Percentiles rank a stretch among this genome's conserved stretches.
Conservation (phyloP, 1,140 invertebrate species). For the Drosophila lini region DNA sequence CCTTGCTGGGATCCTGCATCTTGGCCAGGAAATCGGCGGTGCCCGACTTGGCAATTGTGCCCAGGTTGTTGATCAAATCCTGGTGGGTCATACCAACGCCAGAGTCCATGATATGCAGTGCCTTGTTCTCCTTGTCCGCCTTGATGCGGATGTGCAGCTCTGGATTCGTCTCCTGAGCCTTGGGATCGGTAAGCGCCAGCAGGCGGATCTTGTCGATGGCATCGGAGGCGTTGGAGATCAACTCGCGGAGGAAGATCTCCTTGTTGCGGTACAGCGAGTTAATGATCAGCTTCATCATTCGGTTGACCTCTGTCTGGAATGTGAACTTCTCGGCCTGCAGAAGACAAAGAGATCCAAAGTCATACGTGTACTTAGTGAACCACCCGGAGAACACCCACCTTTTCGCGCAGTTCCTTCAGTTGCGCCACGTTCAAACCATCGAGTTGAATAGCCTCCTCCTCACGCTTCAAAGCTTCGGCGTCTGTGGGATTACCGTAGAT, state of each 20-base stretch:
- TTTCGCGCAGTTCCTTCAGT: slow-evolving; percentile 95
- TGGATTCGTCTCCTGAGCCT: slow-evolving; percentile 90
- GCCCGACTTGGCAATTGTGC: slow-evolving; percentile 99
- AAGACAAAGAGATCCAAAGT: slow-evolving; percentile 4
- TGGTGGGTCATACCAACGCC: slow-evolving; percentile 99
- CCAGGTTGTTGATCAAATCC: slow-evolving; percentile 98
- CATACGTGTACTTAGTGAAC: slow-evolving; percentile 27
- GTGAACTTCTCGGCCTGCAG: slow-evolving; percentile 93
- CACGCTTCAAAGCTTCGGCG: slow-evolving; percentile 91
- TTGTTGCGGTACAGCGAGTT: slow-evolving; percentile 99
- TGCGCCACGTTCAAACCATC: slow-evolving; percentile 98
- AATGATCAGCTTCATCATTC: slow-evolving; percentile 99
- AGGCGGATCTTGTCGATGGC: slow-evolving; percentile 98
- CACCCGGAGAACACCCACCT: slow-evolving; percentile 75
- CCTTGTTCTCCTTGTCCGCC: slow-evolving; percentile 97
- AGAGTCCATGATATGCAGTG: slow-evolving; percentile 97
- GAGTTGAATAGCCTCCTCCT: slow-evolving; percentile 98
- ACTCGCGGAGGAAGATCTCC: slow-evolving; percentile 98
- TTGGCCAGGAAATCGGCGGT: slow-evolving; percentile 99
- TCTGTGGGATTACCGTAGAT: slow-evolving; percentile 84
- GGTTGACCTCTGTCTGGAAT: slow-evolving; percentile 98
- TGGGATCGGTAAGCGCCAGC: slow-evolving; percentile 94
- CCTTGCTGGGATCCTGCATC: slow-evolving; percentile 90
- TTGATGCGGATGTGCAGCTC: slow-evolving; percentile 97
- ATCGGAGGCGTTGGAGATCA: slow-evolving; percentile 99